Conservation (phyloP, 2,113 vertebrate species). For the Hemiprocne comata region DNA sequence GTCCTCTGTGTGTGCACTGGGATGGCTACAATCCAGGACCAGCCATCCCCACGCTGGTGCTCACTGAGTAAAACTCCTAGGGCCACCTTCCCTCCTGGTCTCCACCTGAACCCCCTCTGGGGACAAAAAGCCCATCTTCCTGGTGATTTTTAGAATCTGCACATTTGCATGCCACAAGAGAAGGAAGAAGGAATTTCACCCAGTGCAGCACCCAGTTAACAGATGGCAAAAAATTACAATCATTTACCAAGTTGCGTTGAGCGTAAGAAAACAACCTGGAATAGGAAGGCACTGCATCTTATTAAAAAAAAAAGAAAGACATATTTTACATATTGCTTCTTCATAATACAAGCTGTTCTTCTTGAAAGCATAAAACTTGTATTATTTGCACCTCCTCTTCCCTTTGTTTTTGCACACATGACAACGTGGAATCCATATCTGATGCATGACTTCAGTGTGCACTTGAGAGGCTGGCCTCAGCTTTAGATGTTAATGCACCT, state of each 20-base stretch:
- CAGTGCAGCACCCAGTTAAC: not conserved
- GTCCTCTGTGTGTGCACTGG: fast-evolving
- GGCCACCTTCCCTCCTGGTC: not conserved
- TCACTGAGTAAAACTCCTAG: not conserved
- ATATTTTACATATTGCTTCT: not conserved
- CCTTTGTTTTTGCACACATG: not conserved
- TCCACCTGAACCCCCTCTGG: not conserved
- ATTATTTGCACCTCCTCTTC: not conserved
- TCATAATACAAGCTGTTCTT: not conserved
- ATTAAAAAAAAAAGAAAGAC: not conserved
- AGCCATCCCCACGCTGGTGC: not conserved
- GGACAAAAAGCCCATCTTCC: not conserved
- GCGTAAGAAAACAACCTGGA: not conserved
- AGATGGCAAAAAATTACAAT: slow-evolving; percentile 3
- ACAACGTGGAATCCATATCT: fast-evolving
- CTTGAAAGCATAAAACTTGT: not conserved
- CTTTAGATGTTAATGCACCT: not conserved
- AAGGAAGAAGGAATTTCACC: not conserved
- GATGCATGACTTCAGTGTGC: fast-evolving
- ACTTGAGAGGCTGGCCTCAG: not conserved
- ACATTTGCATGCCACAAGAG: not conserved
- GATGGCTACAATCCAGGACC: not conserved
- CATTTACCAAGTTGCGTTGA: not conserved
- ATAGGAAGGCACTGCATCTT: not conserved
- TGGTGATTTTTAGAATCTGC: not conserved